A percentile compares a stretch with the other conserved stretches of the same genome.
These are phyloP conservation scores for Lacerta agilis DNA, from an alignment of 2,797 vertebrate species.

Conservation along the genomic window DNA sequence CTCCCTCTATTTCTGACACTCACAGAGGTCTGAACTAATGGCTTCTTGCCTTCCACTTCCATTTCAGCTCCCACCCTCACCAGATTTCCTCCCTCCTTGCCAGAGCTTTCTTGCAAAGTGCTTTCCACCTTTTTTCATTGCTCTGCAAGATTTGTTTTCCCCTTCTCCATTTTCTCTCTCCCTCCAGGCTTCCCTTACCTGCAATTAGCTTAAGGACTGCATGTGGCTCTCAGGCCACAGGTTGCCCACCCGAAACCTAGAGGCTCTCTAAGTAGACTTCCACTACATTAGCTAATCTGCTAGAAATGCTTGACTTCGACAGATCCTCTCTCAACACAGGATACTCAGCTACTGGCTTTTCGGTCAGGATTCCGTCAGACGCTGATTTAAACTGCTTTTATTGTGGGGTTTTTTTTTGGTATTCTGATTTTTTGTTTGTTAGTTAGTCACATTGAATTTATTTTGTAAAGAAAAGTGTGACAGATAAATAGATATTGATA, in stretches of 20 bases:
- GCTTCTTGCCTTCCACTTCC: no score
- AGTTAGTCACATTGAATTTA: neutral
- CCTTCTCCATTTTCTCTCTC: neutral
- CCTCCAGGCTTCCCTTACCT: no score
- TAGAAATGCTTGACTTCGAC: neutral
- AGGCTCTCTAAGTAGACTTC: neutral
- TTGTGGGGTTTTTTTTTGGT: neutral
- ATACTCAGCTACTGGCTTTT: neutral
- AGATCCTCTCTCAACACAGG: neutral
- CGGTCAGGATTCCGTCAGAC: neutral
- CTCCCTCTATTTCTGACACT: neutral
- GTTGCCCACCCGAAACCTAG: neutral
- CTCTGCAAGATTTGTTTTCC: neutral
- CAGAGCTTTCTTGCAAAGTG: neutral
- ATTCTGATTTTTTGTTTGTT: neutral
- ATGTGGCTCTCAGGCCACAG: neutral
- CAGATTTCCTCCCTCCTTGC: no score
- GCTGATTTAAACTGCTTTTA: neutral
- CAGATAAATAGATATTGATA: no score
- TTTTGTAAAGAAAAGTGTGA: neutral
- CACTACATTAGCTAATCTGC: neutral
- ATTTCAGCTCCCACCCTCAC: no score
- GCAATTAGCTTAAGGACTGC: no score
- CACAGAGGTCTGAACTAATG: neutral
- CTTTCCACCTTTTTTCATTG: neutral